A percentile compares a stretch with the other conserved stretches of the same genome.
Conservation (phyloP, 2,888 invertebrate genomes). For the Tetragonisca angustula region DNA sequence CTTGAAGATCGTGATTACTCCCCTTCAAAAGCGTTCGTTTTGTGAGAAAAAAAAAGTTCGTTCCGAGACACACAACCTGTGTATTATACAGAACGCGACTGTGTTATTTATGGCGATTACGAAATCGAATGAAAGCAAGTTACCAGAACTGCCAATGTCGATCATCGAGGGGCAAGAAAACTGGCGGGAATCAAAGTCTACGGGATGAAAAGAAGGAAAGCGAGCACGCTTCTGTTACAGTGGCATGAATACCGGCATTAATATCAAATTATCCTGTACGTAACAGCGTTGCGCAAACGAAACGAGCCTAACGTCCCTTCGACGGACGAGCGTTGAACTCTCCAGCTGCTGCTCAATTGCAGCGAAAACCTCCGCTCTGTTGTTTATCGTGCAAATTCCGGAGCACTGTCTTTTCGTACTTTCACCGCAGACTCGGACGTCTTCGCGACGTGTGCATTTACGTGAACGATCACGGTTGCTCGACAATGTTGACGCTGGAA, state of each 20-base stretch:
- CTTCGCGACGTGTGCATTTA: constrained; percentile 42
- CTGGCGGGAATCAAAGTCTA: not conserved
- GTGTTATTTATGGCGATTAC: not conserved
- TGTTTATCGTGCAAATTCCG: constrained; percentile 69
- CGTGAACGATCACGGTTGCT: constrained; percentile 45
- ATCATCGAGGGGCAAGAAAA: not conserved
- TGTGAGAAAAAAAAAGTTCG: not conserved
- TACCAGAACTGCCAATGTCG: constrained; percentile 5
- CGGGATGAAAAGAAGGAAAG: constrained; percentile 13
- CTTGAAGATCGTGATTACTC: no score
- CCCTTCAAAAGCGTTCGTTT: not conserved
- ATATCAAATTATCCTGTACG: constrained; percentile 44
- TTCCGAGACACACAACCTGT: no score
- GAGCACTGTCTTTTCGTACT: constrained; percentile 62
- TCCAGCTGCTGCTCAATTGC: constrained; percentile 46
- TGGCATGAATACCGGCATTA: constrained; percentile 31
- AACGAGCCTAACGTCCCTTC: constrained; percentile 47
- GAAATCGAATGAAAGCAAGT: not conserved
- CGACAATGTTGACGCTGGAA: constrained; percentile 9
- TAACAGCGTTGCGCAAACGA: constrained; percentile 58
- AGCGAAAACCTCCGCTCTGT: constrained; percentile 45
- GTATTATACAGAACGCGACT: not conserved
- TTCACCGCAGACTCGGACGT: constrained; percentile 57
- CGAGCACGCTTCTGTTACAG: not conserved
- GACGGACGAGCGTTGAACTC: constrained; percentile 61